Evolutionary conservation across 2,888 invertebrate species (phyloP), one percentile per base, ranked within the genome.

Genomic region (Pheosia tremula): DNA sequence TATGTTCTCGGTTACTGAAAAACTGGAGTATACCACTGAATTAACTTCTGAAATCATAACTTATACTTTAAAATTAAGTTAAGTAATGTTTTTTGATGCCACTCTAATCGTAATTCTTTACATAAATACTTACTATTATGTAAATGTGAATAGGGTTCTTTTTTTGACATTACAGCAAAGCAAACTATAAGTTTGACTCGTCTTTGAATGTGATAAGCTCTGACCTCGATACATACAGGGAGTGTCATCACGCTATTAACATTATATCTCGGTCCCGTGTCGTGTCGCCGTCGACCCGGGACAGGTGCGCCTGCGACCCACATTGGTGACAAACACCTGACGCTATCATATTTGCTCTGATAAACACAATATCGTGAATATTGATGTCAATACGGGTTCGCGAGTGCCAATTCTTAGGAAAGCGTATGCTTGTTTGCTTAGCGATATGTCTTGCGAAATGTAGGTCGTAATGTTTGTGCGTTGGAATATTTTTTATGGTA

Each of bases 381-480:
- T 76, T 75, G 75, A 78, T 77, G 60, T 55, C 57, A 60, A 58
- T 71, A 74, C 79, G 82, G 83, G 81, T 84, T 85, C 75, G 85
- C 78, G 69, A 59, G 63, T 59, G 82, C 81, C 66, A 81, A 83
- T 83, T 83, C 81, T 80, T 81, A 76, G 74, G 77, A 71, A 77
- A 64, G 69, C 75, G 74, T 75, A 72, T 74, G 54, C 67, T 69
- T 84, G 74, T 86, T 86, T 83, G 72, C 64, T 69, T 69, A 77
- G 59, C 50, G 80, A 77, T 77, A 77, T 41, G 60, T 36, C 66
- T 64, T 59, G 63, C 56, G 69, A 58, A 69, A 77, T 77, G 60
- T 75, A 66, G 75, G 78, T 72, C 74, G 67, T n/a, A 24, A 24
- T 24, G 24, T 11, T 1, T 11, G 50, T 13, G 50, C 3, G 24